Conservation (phyloP, 2,797 vertebrate species). For the Microhierax caerulescens region DNA sequence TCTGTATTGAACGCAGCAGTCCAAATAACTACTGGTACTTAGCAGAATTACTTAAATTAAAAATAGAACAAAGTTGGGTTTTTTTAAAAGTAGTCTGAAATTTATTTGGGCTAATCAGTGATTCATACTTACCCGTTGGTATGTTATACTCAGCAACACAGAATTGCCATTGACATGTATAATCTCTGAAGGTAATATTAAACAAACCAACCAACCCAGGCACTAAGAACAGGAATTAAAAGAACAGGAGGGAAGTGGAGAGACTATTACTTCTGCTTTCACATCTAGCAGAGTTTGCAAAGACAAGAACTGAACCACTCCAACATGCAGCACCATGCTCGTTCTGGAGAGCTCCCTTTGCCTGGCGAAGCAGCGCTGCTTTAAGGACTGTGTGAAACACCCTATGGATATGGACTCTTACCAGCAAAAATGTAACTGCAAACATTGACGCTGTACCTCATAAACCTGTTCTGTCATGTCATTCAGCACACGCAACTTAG, state of each 20-base stretch:
- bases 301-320: neutral
- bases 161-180: neutral
- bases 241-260: neutral
- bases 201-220: neutral
- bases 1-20: neutral
- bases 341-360: slow-evolving; percentile 14
- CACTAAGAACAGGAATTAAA: neutral
- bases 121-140: neutral
- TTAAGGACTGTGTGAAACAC: neutral
- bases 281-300: neutral
- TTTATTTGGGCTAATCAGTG: neutral
- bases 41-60: neutral
- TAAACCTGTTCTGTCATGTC: neutral
- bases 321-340: neutral
- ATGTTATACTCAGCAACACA: neutral
- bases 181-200: neutral
- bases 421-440: neutral
- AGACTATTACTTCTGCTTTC: neutral
- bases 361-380: neutral
- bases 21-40: neutral
- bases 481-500: neutral
- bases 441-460: neutral
- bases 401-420: neutral
- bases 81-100: neutral
- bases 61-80: neutral